These are phyloP conservation scores for Eupithecia dodoneata DNA, from an alignment of 2,888 invertebrate genomes.

Conservation along the genomic window DNA sequence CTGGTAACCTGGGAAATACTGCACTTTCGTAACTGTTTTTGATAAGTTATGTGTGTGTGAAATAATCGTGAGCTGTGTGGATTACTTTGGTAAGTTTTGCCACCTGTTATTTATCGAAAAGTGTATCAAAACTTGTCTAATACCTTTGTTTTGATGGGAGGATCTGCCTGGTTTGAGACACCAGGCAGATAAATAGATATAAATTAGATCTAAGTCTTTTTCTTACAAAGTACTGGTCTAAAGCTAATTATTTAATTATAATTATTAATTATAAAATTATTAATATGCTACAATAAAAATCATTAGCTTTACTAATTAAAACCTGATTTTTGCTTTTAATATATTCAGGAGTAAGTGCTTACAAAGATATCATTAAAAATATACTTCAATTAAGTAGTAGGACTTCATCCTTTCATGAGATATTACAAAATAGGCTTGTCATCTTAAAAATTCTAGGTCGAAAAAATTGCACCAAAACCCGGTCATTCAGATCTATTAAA, in stretches of 20 bases:
- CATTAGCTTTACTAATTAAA: neutral
- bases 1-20: conserved; percentile 74
- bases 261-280: no score
- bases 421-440: no score
- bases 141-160: neutral
- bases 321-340: neutral
- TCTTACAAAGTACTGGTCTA: neutral
- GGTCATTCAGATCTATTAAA: no score
- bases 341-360: neutral
- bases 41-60: conserved; percentile 56
- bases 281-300: neutral
- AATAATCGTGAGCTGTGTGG: conserved; percentile 19
- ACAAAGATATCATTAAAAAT: neutral
- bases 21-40: conserved; percentile 60
- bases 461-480: no score
- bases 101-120: conserved; percentile 11
- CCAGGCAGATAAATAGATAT: no score
- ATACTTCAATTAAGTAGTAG: no score
- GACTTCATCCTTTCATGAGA: neutral
- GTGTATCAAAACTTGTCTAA: conserved; percentile 10
- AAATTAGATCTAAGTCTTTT: neutral
- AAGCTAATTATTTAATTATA: neutral
- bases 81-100: conserved; percentile 51
- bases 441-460: no score
- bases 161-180: no score